phyloP scores from a whole-genome alignment of 2,888 invertebrate species.

The Himalopsyche japonica region DNA sequence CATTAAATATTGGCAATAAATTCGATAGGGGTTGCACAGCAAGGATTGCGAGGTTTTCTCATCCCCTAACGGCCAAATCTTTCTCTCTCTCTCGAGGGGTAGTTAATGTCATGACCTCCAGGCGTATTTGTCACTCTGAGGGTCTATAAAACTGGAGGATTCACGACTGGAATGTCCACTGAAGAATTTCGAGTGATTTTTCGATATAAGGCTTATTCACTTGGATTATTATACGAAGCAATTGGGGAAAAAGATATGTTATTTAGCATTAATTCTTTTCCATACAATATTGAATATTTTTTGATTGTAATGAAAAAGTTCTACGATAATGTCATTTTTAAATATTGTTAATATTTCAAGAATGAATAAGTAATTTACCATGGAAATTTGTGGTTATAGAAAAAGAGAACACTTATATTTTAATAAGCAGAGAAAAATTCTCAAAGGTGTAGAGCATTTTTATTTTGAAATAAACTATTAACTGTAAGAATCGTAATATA shows the following conservation, averaged over 20 bases:
- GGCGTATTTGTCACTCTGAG: constrained; percentile 40
- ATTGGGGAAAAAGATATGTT: not conserved
- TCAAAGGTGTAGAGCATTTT: no score
- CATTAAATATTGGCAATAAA: not conserved
- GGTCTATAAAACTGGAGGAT: constrained; percentile 35
- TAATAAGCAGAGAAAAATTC: no score
- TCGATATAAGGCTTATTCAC: not conserved
- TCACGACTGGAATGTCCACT: not conserved
- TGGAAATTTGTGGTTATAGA: no score
- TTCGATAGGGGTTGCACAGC: not conserved
- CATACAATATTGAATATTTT: no score
- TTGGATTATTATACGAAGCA: not conserved
- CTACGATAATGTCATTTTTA: no score
- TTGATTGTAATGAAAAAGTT: no score
- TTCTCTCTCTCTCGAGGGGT: constrained; percentile 27
- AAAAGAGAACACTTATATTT: no score
- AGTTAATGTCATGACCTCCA: constrained; percentile 41
- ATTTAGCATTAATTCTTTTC: no score
- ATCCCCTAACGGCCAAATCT: not conserved
- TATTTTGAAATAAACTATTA: no score
- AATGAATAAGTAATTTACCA: no score
- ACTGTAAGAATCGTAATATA: no score
- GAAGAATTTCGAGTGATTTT: not conserved
- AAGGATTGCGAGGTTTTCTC: not conserved
- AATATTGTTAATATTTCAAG: no score